phyloP scores from a whole-genome alignment of 2,797 vertebrate genomes.

The Simalia tracyae region DNA sequence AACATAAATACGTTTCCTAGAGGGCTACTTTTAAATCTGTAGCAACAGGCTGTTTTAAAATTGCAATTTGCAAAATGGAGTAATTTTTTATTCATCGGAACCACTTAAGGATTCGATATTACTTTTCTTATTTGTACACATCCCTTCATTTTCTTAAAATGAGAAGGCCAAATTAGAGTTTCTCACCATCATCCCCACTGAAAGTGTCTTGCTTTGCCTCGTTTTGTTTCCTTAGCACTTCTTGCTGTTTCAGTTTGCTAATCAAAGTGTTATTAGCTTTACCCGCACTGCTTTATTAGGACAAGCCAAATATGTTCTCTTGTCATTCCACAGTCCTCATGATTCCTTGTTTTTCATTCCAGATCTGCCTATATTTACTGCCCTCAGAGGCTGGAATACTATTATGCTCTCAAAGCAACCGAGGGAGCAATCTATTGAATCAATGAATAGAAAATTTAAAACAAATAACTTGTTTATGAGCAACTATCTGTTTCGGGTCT shows the following conservation, averaged over 20 bases:
- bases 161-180: not conserved
- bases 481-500: not conserved
- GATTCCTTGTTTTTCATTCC: fast-evolving
- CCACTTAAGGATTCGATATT: not conserved
- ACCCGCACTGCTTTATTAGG: not conserved
- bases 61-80: not conserved
- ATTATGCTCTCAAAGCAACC: fast-evolving
- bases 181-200: not conserved
- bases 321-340: not conserved
- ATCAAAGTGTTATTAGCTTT: not conserved
- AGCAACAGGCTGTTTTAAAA: not conserved
- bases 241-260: not conserved
- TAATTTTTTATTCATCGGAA: not conserved
- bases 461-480: fast-evolving
- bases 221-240: not conserved
- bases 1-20: not conserved
- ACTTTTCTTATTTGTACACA: not conserved
- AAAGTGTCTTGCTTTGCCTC: not conserved
- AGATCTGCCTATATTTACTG: fast-evolving
- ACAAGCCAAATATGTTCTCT: not conserved
- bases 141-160: not conserved
- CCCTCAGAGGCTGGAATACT: not conserved
- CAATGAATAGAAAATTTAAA: not conserved
- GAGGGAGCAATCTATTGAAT: not conserved
- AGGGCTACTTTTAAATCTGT: not conserved